Evolutionary conservation across 2,888 invertebrate genomes (phyloP), one percentile per base, ranked within the genome.

Genomic region (Branchellion lobata): DNA sequence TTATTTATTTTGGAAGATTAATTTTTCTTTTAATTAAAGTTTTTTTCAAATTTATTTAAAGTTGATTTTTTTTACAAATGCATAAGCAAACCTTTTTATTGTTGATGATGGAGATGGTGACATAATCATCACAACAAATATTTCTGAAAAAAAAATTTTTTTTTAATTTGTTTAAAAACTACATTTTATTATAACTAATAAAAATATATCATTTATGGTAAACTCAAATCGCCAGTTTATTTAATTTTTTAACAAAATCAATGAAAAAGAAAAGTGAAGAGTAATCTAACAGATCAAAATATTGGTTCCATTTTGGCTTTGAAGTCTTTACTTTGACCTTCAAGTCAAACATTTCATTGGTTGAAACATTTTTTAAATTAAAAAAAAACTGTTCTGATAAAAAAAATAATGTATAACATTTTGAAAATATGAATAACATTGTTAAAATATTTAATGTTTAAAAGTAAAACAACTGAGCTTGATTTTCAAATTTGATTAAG

Each of bases 291-390:
- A 77, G 31, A 61, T 77, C 77, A 65, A 77, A 77, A 65, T 77
- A 36, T 36, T 77, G 77, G 53, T 77, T 77, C 77, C 77, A 77
- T 24, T 77, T 77, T 33, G 77, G 77, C n/a, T 77, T 77, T 65
- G 65, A 65, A 36, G 77, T 77, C 8, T 29, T 36, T n/a, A 29
- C 33, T 36, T 53, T 57, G 3, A 57, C n/a, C 61, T 57, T 57
- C n/a, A 57, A 24, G n/a, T n/a, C n/a, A n/a, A n/a, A n/a, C n/a
- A n/a, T n/a, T n/a, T n/a, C n/a, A n/a, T n/a, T n/a, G n/a, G n/a
- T n/a, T n/a, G n/a, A n/a, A n/a, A n/a, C n/a, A n/a, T n/a, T n/a
- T n/a, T n/a, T n/a, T n/a, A n/a, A n/a, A n/a, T n/a, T n/a, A n/a
- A n/a, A n/a, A n/a, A n/a, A n/a, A n/a, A n/a, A n/a, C n/a, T n/a